Evolutionary conservation across 2,113 vertebrate species (phyloP).

Genomic region (Panurus biarmicus): DNA sequence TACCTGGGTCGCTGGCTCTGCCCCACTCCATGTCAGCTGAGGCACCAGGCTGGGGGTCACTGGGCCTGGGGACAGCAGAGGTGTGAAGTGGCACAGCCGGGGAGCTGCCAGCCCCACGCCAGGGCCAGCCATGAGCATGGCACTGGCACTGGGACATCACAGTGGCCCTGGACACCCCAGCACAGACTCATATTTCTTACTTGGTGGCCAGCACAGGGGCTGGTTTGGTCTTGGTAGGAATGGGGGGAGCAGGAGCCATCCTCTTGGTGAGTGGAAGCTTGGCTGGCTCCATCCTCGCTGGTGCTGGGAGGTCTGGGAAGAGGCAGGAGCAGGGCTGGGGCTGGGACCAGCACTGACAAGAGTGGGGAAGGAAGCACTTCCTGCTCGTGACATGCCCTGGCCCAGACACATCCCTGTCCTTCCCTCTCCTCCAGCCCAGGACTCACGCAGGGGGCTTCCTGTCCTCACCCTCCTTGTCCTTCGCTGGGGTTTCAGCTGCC

Average conservation of each 20-base stretch:
- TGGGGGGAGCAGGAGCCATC: neutral
- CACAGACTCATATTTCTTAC: neutral
- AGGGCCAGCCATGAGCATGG: rapidly evolving
- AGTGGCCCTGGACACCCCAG: neutral
- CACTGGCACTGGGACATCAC: rapidly evolving
- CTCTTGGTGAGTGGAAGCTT: conserved; percentile 45
- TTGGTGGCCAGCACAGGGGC: neutral
- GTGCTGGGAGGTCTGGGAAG: neutral
- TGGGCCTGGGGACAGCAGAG: neutral
- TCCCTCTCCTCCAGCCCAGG: neutral
- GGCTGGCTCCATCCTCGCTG: neutral
- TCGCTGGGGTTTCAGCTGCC: rapidly evolving
- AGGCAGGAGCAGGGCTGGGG: neutral
- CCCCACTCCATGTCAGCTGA: neutral
- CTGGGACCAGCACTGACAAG: neutral
- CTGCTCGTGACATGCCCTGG: rapidly evolving
- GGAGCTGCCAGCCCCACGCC: neutral
- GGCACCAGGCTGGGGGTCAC: neutral
- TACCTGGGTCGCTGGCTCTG: neutral
- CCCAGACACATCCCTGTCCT: neutral
- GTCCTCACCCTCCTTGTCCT: neutral
- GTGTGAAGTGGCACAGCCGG: neutral
- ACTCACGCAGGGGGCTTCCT: neutral
- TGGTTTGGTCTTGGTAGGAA: conserved; percentile 37
- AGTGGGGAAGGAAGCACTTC: neutral